phyloP scores from a whole-genome alignment of 2,113 vertebrate species.

The Urocolius indicus region DNA sequence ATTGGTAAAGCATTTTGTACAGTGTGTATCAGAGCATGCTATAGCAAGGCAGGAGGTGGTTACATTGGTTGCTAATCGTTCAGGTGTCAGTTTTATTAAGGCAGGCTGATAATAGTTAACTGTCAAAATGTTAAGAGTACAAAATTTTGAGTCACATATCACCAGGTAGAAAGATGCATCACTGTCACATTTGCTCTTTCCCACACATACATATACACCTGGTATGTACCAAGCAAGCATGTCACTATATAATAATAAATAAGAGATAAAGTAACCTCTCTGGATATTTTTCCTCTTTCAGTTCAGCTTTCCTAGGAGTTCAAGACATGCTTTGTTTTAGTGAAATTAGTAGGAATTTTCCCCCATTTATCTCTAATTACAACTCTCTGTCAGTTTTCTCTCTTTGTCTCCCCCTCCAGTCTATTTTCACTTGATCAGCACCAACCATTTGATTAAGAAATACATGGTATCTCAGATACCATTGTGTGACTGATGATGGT shows the following conservation, averaged over 20 bases:
- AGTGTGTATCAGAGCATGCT: accelerated
- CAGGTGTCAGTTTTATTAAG: not conserved
- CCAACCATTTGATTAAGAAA: not conserved
- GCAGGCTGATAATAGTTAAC: not conserved
- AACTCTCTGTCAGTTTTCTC: not conserved
- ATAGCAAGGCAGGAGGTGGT: not conserved
- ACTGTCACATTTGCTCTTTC: not conserved
- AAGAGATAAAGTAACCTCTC: not conserved
- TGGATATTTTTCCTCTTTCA: not conserved
- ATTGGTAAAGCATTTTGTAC: not conserved
- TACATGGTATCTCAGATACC: not conserved
- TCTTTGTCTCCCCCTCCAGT: accelerated
- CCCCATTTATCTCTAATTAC: not conserved
- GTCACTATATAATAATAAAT: not conserved
- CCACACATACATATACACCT: not conserved
- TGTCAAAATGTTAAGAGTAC: not conserved
- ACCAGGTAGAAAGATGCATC: not conserved
- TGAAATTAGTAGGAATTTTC: not conserved
- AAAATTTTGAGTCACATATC: not conserved
- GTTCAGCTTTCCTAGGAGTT: not conserved
- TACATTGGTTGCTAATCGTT: not conserved
- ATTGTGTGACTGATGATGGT: not conserved
- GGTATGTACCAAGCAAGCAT: not conserved
- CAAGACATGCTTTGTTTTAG: not conserved
- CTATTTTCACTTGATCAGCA: not conserved